Percentiles rank a stretch among this genome's conserved stretches.
phyloP scores from a whole-genome alignment of 2,113 vertebrate species.

The Tachycineta bicolor region DNA sequence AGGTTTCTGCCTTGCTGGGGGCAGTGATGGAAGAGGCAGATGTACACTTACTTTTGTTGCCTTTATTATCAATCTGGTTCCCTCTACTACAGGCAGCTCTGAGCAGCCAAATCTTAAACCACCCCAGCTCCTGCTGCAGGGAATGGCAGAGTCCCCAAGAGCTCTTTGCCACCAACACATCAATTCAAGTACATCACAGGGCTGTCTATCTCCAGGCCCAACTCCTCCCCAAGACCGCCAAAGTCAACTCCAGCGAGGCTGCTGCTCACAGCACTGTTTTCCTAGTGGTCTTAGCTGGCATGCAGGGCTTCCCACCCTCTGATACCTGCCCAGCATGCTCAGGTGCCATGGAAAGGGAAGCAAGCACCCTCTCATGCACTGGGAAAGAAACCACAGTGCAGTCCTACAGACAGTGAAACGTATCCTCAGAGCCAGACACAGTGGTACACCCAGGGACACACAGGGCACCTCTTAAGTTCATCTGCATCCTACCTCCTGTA shows the following conservation, averaged over 20 bases:
- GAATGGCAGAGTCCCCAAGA: background rate
- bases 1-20: background rate
- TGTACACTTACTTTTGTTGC: background rate
- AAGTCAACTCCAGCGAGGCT: background rate
- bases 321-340: background rate
- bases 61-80: background rate
- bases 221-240: background rate
- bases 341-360: background rate
- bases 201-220: background rate
- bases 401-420: background rate
- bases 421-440: background rate
- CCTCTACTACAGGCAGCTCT: background rate
- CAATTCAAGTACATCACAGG: too few relatives aligned
- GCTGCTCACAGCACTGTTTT: background rate
- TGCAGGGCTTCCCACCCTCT: background rate
- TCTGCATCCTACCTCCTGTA: background rate
- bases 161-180: background rate
- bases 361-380: background rate
- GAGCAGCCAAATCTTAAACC: background rate
- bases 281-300: background rate
- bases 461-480: background rate
- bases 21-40: background rate
- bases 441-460: accelerated
- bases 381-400: background rate
- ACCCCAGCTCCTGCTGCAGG: background rate